A percentile compares a stretch with the other conserved stretches of the same genome.
Conservation (phyloP, 2,113 vertebrate genomes). For the Plestiodon gilberti region DNA sequence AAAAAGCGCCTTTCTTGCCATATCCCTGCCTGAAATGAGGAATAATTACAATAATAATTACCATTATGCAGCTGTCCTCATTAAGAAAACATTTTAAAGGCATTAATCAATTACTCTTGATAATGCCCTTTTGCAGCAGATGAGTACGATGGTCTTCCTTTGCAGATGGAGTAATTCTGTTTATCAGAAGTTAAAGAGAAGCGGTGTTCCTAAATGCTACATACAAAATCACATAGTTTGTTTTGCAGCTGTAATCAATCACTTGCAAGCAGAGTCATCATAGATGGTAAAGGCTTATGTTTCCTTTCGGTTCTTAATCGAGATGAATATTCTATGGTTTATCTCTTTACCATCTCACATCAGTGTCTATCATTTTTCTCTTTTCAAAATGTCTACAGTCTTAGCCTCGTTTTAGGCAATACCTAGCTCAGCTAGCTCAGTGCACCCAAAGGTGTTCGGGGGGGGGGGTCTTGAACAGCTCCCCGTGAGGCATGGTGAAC, state of each 20-base stretch:
- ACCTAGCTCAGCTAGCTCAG: no score
- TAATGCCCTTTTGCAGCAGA: constrained; percentile 6
- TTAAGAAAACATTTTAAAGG: constrained; percentile 20
- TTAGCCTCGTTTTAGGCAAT: no score
- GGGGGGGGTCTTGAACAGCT: no score
- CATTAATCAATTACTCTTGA: constrained; percentile 12
- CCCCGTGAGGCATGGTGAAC: no score
- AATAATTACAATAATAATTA: constrained; percentile 25
- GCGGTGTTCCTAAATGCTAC: background rate
- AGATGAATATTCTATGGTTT: background rate
- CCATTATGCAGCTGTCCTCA: constrained; percentile 10
- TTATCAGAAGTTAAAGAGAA: background rate
- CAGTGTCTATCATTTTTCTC: background rate
- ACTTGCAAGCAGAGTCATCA: background rate
- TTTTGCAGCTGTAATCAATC: background rate
- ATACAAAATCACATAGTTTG: background rate
- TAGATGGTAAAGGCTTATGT: background rate
- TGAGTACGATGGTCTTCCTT: background rate
- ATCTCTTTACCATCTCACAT: background rate
- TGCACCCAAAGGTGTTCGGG: no score
- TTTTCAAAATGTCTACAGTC: background rate
- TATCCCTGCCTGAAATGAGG: constrained; percentile 12
- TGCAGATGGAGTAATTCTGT: constrained; percentile 3
- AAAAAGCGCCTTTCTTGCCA: background rate
- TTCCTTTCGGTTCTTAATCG: background rate